Percentiles rank a stretch among this genome's conserved stretches.
Conservation (phyloP, 2,888 invertebrate species). For the Philereme transversata region DNA sequence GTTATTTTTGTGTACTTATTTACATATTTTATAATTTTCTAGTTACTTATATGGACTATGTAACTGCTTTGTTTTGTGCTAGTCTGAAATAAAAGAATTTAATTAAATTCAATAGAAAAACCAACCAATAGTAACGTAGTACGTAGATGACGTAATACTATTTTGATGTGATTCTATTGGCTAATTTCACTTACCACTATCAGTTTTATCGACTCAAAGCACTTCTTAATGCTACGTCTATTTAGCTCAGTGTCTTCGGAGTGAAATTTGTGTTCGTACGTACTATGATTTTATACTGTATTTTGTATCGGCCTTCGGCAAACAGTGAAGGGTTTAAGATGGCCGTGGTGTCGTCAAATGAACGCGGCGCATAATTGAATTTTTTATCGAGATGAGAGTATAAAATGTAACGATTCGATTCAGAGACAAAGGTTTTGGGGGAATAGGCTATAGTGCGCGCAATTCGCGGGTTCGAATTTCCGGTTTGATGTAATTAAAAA, state of each 20-base stretch:
- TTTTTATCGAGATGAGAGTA: conserved; percentile 79
- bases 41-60: too few relatives aligned
- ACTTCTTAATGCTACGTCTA: too few relatives aligned
- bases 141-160: too few relatives aligned
- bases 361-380: conserved; percentile 77
- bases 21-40: too few relatives aligned
- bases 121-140: too few relatives aligned
- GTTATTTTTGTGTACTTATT: too few relatives aligned
- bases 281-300: conserved; percentile 34
- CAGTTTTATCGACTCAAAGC: too few relatives aligned
- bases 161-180: too few relatives aligned
- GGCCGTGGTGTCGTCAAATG: conserved; percentile 60
- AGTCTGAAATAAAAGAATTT: too few relatives aligned
- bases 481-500: conserved; percentile 30
- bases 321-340: conserved; percentile 25
- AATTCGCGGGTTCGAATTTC: conserved; percentile 45
- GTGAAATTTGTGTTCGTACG: conserved; percentile 1
- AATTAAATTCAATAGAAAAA: too few relatives aligned
- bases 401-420: conserved; percentile 57
- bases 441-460: conserved; percentile 34
- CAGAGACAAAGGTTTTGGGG: conserved; percentile 44
- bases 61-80: too few relatives aligned
- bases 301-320: conserved; percentile 41
- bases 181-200: too few relatives aligned
- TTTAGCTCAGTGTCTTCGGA: background rate